Percentiles rank a stretch among this genome's conserved stretches.
These are phyloP conservation scores for Panagrolaimus sp. DNA, from an alignment of 1,140 invertebrate species.

Conservation along the genomic window DNA sequence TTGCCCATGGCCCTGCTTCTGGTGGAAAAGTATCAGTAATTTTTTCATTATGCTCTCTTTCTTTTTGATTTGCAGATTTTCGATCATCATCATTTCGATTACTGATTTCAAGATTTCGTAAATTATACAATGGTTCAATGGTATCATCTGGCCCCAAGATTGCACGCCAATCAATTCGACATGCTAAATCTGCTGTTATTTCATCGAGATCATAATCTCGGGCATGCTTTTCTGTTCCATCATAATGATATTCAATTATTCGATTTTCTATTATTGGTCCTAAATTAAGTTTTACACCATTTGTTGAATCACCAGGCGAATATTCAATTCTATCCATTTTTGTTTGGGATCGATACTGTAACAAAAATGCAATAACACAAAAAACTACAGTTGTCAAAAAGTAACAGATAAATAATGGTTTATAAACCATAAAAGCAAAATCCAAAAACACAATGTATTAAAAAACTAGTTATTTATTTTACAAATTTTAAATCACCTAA, in stretches of 20 bases:
- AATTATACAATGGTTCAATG: slow-evolving; percentile 17
- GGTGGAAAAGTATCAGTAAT: slow-evolving; percentile 26
- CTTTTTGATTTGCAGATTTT: slow-evolving; percentile 1
- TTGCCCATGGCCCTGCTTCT: slow-evolving; percentile 40
- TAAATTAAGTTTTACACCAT: background rate
- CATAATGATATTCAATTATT: slow-evolving; percentile 4
- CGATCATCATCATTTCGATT: slow-evolving; percentile 10
- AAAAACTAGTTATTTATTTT: too few relatives aligned
- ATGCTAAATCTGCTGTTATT: slow-evolving; percentile 2
- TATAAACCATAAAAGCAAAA: too few relatives aligned
- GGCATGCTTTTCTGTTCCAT: slow-evolving; percentile 6
- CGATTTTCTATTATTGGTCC: background rate
- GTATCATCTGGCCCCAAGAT: slow-evolving; percentile 24
- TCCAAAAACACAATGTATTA: too few relatives aligned
- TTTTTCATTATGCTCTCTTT: slow-evolving; percentile 7
- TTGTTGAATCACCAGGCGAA: background rate
- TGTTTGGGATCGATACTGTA: background rate
- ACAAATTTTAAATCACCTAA: slow-evolving; percentile 4
- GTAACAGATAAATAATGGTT: too few relatives aligned
- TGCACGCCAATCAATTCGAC: slow-evolving; percentile 16
- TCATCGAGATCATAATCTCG: background rate
- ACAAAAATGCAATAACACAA: too few relatives aligned
- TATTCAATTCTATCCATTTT: background rate
- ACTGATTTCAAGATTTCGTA: slow-evolving; percentile 7
- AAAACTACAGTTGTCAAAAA: too few relatives aligned